Conservation (phyloP, 2,797 vertebrate genomes). For the Sebastes iracundus region DNA sequence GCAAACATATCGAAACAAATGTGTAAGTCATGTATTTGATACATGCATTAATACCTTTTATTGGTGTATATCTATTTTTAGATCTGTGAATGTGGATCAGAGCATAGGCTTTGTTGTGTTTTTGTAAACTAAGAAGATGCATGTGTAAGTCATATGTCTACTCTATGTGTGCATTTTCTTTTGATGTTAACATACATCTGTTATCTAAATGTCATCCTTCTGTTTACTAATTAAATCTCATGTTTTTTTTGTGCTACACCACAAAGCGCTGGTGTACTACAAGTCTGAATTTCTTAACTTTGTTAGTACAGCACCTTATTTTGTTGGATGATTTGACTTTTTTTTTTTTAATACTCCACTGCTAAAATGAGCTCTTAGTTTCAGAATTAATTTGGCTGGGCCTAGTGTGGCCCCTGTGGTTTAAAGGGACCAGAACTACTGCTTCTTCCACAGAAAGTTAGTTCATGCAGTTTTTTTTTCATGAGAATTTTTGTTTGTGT, state of each 20-base stretch:
- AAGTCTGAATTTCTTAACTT: not conserved
- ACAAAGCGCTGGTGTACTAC: not conserved
- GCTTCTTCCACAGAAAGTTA: no score
- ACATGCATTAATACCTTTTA: not conserved
- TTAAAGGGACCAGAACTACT: not conserved
- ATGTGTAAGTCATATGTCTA: not conserved
- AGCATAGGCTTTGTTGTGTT: no score
- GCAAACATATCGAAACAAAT: not conserved
- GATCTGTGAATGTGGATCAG: accelerated
- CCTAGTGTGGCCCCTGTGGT: not conserved
- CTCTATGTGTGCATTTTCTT: not conserved
- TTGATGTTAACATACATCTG: not conserved
- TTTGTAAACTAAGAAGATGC: not conserved
- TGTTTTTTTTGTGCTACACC: not conserved
- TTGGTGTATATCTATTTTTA: not conserved
- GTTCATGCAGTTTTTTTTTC: not conserved
- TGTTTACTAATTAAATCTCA: not conserved
- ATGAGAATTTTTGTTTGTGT: not conserved
- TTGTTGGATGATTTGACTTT: not conserved
- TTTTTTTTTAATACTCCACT: not conserved
- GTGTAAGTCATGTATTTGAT: not conserved
- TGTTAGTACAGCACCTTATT: not conserved
- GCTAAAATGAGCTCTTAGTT: not conserved
- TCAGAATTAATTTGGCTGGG: not conserved
- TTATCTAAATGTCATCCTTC: not conserved